phyloP scores from a whole-genome alignment of 2,888 invertebrate genomes.

The Petrolisthes manimaculis region DNA sequence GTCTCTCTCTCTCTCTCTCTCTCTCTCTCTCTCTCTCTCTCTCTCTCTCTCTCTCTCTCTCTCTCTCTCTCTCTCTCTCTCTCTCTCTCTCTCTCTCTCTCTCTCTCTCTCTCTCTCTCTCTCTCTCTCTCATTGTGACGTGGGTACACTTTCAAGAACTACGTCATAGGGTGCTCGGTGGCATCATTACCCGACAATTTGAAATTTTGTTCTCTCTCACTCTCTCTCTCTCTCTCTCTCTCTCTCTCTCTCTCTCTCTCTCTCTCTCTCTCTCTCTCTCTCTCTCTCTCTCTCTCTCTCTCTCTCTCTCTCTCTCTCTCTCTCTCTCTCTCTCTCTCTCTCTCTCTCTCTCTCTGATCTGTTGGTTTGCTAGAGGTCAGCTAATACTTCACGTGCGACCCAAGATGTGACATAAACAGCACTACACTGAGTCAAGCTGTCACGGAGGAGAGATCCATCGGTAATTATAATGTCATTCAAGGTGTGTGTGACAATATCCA shows the following conservation, averaged over 20 bases:
- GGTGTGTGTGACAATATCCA: too few species aligned
- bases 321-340: neutral
- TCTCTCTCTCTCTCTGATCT: neutral
- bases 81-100: neutral
- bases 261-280: neutral
- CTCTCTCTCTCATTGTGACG: neutral
- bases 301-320: neutral
- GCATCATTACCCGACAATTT: neutral
- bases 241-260: neutral
- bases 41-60: constrained; percentile 12
- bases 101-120: constrained; percentile 12
- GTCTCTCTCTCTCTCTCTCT: constrained; percentile 13
- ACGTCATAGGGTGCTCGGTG: neutral
- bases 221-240: constrained; percentile 14
- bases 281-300: constrained; percentile 11
- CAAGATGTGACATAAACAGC: too few species aligned
- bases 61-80: constrained; percentile 22
- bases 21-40: neutral
- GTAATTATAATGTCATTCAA: too few species aligned
- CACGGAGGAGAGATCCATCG: too few species aligned
- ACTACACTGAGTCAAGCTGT: too few species aligned
- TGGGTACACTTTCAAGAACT: neutral
- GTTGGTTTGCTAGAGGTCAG: neutral
- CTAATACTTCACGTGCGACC: too few species aligned
- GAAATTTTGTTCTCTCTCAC: neutral